Conservation (phyloP, 2,113 vertebrate species). For the Paraplagusia blochii region DNA sequence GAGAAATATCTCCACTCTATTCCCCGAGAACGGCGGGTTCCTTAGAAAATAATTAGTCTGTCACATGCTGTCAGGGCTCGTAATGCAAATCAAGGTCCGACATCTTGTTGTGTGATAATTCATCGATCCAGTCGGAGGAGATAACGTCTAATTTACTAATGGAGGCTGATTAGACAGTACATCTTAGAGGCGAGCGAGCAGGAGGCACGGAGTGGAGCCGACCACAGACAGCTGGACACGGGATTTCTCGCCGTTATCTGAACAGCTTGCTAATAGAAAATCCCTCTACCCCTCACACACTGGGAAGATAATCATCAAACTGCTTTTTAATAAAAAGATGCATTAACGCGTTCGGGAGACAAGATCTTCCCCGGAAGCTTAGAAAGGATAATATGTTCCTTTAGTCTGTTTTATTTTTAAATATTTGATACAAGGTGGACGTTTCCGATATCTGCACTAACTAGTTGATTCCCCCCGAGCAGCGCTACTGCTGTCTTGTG, state of each 20-base stretch:
- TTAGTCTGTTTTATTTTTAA: constrained; percentile 3
- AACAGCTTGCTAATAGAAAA: constrained; percentile 60
- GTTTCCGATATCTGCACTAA: constrained; percentile 1
- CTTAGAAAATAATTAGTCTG: constrained; percentile 57
- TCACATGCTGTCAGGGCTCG: constrained; percentile 44
- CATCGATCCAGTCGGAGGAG: constrained; percentile 58
- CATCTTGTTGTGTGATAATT: constrained; percentile 68
- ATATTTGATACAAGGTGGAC: constrained; percentile 13
- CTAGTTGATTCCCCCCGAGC: constrained; percentile 4
- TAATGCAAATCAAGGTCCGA: constrained; percentile 56
- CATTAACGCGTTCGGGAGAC: constrained; percentile 57
- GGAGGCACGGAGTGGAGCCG: constrained; percentile 1
- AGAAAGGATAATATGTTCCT: constrained; percentile 37
- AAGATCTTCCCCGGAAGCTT: constrained; percentile 51
- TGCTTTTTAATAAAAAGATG: constrained; percentile 45
- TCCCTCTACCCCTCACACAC: constrained; percentile 42
- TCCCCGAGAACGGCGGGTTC: constrained; percentile 32
- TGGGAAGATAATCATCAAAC: constrained; percentile 59
- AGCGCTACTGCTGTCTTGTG: constrained; percentile 7
- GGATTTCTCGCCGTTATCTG: constrained; percentile 29
- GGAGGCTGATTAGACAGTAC: constrained; percentile 52
- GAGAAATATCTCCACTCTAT: constrained; percentile 30
- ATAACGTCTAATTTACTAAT: constrained; percentile 67
- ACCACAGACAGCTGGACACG: constrained; percentile 18
- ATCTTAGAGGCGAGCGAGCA: constrained; percentile 23